These are phyloP conservation scores for Callocephalon fimbriatum DNA, from an alignment of 2,113 vertebrate species.

Conservation along the genomic window DNA sequence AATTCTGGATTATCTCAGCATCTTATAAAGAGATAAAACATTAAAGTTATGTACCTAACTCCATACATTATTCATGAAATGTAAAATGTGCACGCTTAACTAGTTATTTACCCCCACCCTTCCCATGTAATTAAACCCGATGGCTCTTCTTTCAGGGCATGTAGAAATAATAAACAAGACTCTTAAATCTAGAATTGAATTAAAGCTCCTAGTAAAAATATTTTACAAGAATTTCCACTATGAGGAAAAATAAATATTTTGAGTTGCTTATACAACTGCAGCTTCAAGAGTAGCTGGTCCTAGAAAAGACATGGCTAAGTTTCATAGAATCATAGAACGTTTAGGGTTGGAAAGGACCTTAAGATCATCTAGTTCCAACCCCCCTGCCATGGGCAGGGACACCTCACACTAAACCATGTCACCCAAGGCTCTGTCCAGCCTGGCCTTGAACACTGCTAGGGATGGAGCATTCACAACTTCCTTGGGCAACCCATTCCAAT, in stretches of 20 bases:
- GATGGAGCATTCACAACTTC: too few species aligned
- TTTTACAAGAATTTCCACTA: conserved; percentile 13
- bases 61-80: conserved; percentile 30
- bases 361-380: neutral
- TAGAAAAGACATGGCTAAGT: neutral
- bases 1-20: conserved; percentile 7
- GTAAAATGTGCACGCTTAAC: conserved; percentile 5
- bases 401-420: neutral
- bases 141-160: conserved; percentile 15
- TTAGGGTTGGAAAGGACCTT: neutral
- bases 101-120: neutral
- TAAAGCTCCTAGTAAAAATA: neutral
- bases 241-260: neutral
- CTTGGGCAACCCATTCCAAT: too few species aligned
- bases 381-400: neutral
- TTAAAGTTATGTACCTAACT: conserved; percentile 20
- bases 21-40: conserved; percentile 9
- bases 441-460: too few species aligned
- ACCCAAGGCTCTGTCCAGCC: too few species aligned
- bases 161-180: conserved; percentile 15
- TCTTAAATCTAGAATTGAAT: conserved; percentile 4
- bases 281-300: neutral
- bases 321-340: neutral
- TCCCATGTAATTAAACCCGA: conserved; percentile 40
- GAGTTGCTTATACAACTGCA: neutral